Base-by-base conservation (phyloP, 1,140 invertebrate genomes). In the Thaumatotibia leucotreta region DNA sequence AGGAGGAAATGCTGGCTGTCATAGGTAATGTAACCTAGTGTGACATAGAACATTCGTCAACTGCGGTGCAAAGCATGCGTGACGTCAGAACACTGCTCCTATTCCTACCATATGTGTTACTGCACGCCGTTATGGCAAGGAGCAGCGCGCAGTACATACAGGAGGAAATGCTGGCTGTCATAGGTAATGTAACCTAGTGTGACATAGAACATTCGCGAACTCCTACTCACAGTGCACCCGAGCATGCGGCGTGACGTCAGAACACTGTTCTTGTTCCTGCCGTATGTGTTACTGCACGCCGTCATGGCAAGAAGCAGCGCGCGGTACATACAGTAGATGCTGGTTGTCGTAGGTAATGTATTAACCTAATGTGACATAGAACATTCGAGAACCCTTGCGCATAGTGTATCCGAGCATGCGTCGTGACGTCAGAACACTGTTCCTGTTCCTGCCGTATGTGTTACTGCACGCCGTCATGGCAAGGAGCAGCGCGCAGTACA, bases 401-500 rank as follows among this genome's bases (percentile, higher is more conserved):
- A 93, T 93, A 1, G 96, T 95, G 27, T 92, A 94, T 68, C 93
- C 95, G 0, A 95, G 95, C 67, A 94, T 96, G 69, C 93, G 94
- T 45, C 92, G 94, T 64, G 95, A 96, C 76, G 92, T 93, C 5
- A 92, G 93, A 72, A 94, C 94, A 22, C 75, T 96, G 27, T 93
- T 94, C 74, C 93, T 95, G 45, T 96, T 96, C 79, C 87, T 96
- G 62, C 95, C 95, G 0, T 94, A 96, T 72, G 94, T 96, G 49
- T 78, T 96, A 10, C 75, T 94, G 1, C 93, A 94, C 73, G 91
- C 92, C 4, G 79, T 95, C n/a, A 86, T 93, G 69, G 92, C 92
- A 27, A 91, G 92, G 63, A 80, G 52, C 0, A 83, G 84, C 45
- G 63, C 76, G 1, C 70, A n/a, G n/a, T n/a, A n/a, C n/a, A n/a